A percentile compares a stretch with the other conserved stretches of the same genome.
Conservation (phyloP, 2,113 vertebrate species). For the Smithornis capensis region DNA sequence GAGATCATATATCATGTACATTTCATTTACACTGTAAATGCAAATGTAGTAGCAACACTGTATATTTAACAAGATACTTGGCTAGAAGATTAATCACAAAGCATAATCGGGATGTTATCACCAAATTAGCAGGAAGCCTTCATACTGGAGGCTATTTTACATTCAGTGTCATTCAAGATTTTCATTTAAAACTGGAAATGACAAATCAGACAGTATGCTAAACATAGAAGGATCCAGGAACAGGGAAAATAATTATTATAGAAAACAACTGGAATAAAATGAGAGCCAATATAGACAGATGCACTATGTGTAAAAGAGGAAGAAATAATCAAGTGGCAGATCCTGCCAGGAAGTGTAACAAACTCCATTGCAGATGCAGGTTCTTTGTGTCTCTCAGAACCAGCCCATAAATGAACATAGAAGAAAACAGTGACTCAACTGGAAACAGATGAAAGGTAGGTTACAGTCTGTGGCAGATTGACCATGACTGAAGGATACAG, state of each 20-base stretch:
- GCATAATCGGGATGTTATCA: not conserved
- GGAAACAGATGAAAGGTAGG: not conserved
- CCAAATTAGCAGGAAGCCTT: not conserved
- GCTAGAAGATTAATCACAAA: not conserved
- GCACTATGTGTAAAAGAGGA: not conserved
- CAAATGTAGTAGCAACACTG: not conserved
- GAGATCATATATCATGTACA: not conserved
- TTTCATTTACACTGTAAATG: not conserved
- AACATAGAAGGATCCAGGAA: not conserved
- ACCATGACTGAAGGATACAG: not conserved
- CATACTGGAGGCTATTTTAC: not conserved
- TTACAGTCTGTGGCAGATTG: not conserved
- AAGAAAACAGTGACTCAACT: not conserved
- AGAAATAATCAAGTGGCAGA: conserved; percentile 36
- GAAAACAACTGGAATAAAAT: not conserved
- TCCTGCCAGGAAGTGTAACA: conserved; percentile 25
- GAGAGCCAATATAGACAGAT: not conserved
- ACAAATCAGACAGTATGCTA: not conserved
- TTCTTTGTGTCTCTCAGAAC: not conserved
- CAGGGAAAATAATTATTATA: not conserved
- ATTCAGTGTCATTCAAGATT: not conserved
- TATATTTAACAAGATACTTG: not conserved
- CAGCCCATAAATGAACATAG: not conserved
- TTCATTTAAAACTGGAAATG: not conserved
- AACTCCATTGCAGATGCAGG: not conserved